phyloP scores from a whole-genome alignment of 2,797 vertebrate species.

The Ceryle rudis region DNA sequence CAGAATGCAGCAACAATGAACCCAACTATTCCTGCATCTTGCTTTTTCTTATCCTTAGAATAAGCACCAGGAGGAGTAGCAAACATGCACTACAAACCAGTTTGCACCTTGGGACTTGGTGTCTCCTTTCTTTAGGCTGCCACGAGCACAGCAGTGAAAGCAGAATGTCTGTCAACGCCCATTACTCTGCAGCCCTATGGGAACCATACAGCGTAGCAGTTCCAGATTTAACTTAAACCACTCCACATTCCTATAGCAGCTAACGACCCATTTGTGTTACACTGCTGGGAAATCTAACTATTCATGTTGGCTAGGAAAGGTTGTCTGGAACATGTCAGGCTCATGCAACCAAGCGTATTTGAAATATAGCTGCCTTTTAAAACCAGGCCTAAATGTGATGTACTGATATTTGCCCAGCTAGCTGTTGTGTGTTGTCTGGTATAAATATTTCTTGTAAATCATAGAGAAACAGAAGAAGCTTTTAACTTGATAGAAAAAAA shows the following conservation, averaged over 20 bases:
- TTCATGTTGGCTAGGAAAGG: neutral
- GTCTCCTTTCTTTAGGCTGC: neutral
- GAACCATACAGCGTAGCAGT: neutral
- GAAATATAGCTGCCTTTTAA: neutral
- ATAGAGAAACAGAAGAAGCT: neutral
- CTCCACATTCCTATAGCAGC: neutral
- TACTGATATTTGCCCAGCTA: neutral
- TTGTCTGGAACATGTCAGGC: neutral
- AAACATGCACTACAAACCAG: neutral
- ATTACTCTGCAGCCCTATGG: neutral
- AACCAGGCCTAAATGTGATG: neutral
- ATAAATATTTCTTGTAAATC: neutral
- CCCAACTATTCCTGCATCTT: neutral
- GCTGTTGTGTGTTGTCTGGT: neutral
- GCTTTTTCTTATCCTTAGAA: neutral
- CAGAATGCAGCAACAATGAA: neutral
- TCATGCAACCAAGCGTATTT: neutral
- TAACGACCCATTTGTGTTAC: neutral
- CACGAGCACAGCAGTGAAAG: neutral
- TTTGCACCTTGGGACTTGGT: neutral
- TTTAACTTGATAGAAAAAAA: neutral
- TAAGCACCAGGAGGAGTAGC: neutral
- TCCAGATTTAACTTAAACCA: neutral
- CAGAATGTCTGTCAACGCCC: conserved; percentile 6
- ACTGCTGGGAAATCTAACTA: conserved; percentile 13